Base-by-base conservation (phyloP, 2,797 vertebrate species). In the Podarcis siculus region DNA sequence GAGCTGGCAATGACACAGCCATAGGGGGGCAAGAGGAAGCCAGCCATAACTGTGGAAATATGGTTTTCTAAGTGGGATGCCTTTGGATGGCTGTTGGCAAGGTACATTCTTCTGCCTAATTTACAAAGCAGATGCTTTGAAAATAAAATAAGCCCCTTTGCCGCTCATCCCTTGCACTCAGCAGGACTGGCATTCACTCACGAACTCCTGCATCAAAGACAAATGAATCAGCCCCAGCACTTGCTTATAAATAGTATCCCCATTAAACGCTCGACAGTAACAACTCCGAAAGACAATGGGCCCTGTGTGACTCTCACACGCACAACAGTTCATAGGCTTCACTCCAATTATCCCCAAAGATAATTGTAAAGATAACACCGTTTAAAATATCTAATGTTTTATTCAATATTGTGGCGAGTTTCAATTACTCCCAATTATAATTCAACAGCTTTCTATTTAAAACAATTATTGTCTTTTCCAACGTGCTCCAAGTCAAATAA, bases 351-450 rank as follows among this genome's bases (percentile, higher is more conserved):
- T 92, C 94, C 95, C 89, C 77, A 79, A 92, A 93, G 92, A 95
- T 95, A 95, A 96, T 95, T 95, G 92, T 94, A 92, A 95, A 96
- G 95, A 96, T 96, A 97, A 95, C 89, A 91, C 83, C 0, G 5
- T 94, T 96, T 96, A 95, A 95, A 95, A 96, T 95, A 95, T 80
- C 96, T 96, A 95, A 97, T 96, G 95, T 97, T 97, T 97, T 96
- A 96, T 97, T 97, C 97, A 97, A 94, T 96, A 94, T 96, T 96
- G 96, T 2, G 0, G 91, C 83, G 89, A 88, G 92, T 95, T 96
- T 96, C 96, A 97, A 94, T 97, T 96, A 96, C 93, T 95, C 94
- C 93, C 94, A 96, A 96, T 97, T 97, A 97, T 95, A 95, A 96
- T 95, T 95, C 96, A 95, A 92, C 94, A 92, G 92, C 93, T 95